Percentiles rank a stretch among this genome's conserved stretches.
phyloP scores from a whole-genome alignment of 2,797 vertebrate species.

The Acanthurus lineatus region DNA sequence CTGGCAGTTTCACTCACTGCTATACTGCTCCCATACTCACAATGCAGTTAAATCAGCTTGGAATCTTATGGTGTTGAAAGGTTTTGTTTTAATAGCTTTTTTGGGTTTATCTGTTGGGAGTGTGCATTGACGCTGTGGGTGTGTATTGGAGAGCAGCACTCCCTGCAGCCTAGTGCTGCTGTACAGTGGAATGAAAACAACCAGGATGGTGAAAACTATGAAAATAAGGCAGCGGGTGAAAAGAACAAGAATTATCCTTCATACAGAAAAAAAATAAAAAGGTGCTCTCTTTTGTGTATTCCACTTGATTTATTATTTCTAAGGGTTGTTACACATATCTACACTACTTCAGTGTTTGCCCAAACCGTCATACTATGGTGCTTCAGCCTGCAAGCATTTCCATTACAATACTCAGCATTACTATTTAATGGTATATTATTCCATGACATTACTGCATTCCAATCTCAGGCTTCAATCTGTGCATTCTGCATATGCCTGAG shows the following conservation, averaged over 20 bases:
- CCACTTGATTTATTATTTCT: constrained; percentile 52
- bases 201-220: constrained; percentile 39
- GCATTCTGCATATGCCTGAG: constrained; percentile 19
- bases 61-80: constrained; percentile 55
- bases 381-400: constrained; percentile 39
- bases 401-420: constrained; percentile 48
- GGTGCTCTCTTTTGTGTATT: constrained; percentile 17
- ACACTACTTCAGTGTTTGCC: constrained; percentile 32
- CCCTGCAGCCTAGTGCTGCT: constrained; percentile 33
- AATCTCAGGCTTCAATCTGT: constrained; percentile 21
- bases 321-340: constrained; percentile 40
- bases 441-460: constrained; percentile 29
- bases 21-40: constrained; percentile 11
- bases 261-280: constrained; percentile 5
- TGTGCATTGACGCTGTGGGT: constrained; percentile 53
- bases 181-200: constrained; percentile 48
- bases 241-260: constrained; percentile 23
- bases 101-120: constrained; percentile 51
- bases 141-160: constrained; percentile 45
- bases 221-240: constrained; percentile 42
- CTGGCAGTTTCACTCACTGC: constrained; percentile 28
- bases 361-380: constrained; percentile 34
- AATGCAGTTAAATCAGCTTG: constrained; percentile 63
- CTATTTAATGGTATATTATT: constrained; percentile 55
- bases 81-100: constrained; percentile 69